Percentiles rank a stretch among this genome's conserved stretches.
Evolutionary conservation across 1,140 invertebrate genomes (phyloP).

Genomic region (Platyscapa corneri): DNA sequence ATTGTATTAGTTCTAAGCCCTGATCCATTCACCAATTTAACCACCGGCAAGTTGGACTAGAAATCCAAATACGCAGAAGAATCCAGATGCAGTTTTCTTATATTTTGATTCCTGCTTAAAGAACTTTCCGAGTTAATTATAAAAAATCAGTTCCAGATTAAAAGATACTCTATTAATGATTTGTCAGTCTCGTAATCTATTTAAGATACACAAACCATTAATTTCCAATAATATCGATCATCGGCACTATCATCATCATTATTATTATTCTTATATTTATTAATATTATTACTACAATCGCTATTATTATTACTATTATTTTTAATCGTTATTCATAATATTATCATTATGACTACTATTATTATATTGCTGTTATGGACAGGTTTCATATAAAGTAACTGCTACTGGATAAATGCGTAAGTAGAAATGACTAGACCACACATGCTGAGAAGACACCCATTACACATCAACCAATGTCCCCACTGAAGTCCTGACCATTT

Average conservation of each 20-base stretch:
- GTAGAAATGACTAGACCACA: constrained; percentile 77
- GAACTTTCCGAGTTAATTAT: neutral
- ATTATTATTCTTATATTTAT: too few relatives aligned
- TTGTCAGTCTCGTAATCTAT: constrained; percentile 43
- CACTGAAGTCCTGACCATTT: constrained; percentile 75
- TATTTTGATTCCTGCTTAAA: constrained; percentile 37
- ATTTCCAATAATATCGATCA: neutral
- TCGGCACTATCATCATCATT: too few relatives aligned
- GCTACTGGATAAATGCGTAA: constrained; percentile 55
- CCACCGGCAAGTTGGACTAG: constrained; percentile 55
- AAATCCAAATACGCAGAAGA: constrained; percentile 54
- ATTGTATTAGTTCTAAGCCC: constrained; percentile 64
- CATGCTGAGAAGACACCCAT: constrained; percentile 86
- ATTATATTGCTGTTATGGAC: neutral
- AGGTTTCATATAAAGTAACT: constrained; percentile 19
- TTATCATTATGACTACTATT: neutral
- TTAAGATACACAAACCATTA: neutral
- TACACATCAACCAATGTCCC: constrained; percentile 85
- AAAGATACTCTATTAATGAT: constrained; percentile 36
- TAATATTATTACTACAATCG: neutral
- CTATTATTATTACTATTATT: too few relatives aligned
- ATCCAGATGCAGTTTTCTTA: constrained; percentile 57
- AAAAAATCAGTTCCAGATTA: constrained; percentile 35
- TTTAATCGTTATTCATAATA: too few relatives aligned
- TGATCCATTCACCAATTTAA: constrained; percentile 61